Evolutionary conservation across 2,888 invertebrate genomes (phyloP).

Genomic region (Punctoribates punctum): DNA sequence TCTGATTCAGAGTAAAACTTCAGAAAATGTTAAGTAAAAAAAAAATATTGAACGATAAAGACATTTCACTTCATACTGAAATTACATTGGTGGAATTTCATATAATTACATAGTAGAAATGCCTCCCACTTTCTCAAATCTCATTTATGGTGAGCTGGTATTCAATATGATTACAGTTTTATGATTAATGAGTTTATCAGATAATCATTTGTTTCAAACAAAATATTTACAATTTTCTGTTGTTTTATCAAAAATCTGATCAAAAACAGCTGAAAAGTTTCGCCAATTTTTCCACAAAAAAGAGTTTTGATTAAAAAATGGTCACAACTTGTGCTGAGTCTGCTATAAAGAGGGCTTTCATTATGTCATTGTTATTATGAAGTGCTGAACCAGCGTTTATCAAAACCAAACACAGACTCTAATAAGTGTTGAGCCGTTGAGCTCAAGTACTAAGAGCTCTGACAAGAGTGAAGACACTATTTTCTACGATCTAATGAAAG

Average conservation of each 20-base stretch:
- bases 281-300: background rate
- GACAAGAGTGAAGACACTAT: no score
- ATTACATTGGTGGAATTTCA: no score
- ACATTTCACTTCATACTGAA: no score
- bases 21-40: no score
- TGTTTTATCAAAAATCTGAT: background rate
- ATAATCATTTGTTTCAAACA: background rate
- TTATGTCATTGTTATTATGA: background rate
- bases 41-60: no score
- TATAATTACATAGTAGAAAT: no score
- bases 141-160: no score
- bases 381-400: slow-evolving; percentile 1
- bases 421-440: background rate
- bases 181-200: no score
- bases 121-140: no score
- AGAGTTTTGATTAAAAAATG: background rate
- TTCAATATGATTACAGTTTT: no score
- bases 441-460: background rate
- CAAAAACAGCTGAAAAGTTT: background rate
- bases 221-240: background rate
- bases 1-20: no score
- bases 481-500: background rate
- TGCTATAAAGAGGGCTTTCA: background rate
- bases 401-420: background rate
- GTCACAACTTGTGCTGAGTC: background rate